Evolutionary conservation across 2,888 invertebrate species (phyloP).

Genomic region (Atherix ibis): DNA sequence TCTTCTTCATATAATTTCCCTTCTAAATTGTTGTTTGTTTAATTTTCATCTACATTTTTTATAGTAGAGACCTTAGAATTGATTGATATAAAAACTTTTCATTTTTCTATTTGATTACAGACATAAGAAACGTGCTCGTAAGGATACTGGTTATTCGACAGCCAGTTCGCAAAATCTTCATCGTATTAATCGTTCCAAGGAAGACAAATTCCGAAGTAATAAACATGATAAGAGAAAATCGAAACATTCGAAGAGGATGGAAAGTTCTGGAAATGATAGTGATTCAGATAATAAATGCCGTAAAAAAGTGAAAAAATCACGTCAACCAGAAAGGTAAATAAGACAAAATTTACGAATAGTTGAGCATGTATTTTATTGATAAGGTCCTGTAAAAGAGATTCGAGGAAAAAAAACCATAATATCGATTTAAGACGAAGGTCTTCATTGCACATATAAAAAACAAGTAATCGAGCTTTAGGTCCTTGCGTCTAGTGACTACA

Average conservation of each 20-base stretch:
- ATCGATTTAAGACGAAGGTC: too few species aligned
- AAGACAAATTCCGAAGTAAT: conserved; percentile 13
- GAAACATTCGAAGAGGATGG: conserved; percentile 21
- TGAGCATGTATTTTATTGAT: too few species aligned
- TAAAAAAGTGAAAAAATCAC: too few species aligned
- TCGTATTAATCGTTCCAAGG: background rate
- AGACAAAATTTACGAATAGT: conserved; percentile 1
- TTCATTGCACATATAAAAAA: too few species aligned
- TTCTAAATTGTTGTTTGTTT: too few species aligned
- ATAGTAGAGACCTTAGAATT: conserved; percentile 1
- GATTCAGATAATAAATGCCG: conserved; percentile 9
- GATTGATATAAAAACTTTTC: background rate
- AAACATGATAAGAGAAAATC: conserved; percentile 22
- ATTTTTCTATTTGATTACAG: conserved; percentile 2
- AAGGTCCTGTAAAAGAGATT: too few species aligned
- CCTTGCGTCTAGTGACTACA: too few species aligned
- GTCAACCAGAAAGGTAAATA: conserved; percentile 7
- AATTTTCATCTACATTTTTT: too few species aligned
- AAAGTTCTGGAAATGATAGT: conserved; percentile 10
- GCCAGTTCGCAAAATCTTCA: conserved; percentile 41
- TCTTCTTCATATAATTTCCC: background rate
- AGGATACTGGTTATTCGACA: conserved; percentile 54
- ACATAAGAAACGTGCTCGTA: conserved; percentile 28
- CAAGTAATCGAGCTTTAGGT: too few species aligned
- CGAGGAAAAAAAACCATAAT: too few species aligned